Conservation (phyloP, 92 coral and sea anemone genomes). For the Meandrina meandrites region DNA sequence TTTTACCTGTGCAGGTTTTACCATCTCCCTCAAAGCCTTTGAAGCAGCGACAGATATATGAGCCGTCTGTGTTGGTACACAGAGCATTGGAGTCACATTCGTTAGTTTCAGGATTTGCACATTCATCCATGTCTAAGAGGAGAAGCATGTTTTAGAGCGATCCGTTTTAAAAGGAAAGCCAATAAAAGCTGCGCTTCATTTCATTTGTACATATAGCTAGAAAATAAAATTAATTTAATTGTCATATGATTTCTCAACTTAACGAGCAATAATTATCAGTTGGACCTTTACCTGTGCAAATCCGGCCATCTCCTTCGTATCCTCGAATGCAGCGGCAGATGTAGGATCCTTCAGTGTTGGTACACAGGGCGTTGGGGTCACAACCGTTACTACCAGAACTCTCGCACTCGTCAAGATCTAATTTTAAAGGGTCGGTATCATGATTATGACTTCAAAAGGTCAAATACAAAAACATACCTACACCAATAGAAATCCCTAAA, state of each 20-base stretch:
- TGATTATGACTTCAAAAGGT: too few relatives aligned
- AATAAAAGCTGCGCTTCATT: not conserved
- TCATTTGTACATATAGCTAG: not conserved
- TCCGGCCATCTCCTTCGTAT: conserved; percentile 59
- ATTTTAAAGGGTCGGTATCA: not conserved
- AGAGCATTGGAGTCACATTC: conserved; percentile 46
- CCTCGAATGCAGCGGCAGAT: conserved; percentile 63
- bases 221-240: not conserved
- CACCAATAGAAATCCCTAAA: too few relatives aligned
- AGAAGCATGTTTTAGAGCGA: not conserved
- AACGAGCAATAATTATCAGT: not conserved
- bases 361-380: conserved; percentile 63
- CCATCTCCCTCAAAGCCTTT: conserved; percentile 60
- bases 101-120: conserved; percentile 11
- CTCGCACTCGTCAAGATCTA: conserved; percentile 60
- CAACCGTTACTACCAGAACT: conserved; percentile 22
- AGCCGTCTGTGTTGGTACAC: conserved; percentile 49
- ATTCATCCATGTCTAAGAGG: conserved; percentile 51
- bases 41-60: conserved; percentile 55
- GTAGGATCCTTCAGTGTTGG: conserved; percentile 59
- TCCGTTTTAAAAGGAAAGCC: not conserved
- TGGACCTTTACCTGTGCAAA: conserved; percentile 44
- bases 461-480: too few relatives aligned
- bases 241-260: not conserved
- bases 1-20: conserved; percentile 40